Percentiles rank a stretch among this genome's conserved stretches.
phyloP scores from a whole-genome alignment of 2,113 vertebrate species.

The Ciconia maguari region DNA sequence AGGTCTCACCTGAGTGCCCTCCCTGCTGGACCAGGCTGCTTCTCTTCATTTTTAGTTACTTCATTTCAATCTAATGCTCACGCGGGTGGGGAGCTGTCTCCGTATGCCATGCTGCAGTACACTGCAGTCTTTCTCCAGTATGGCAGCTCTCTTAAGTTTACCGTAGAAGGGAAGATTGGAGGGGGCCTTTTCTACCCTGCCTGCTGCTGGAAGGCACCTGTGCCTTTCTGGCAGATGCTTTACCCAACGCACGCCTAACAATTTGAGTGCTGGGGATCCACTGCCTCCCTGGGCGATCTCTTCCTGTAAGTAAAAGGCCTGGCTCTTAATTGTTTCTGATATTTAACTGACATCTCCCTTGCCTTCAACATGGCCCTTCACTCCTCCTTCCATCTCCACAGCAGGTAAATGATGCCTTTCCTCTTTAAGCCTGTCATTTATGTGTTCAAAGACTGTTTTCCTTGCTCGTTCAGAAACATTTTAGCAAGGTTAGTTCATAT shows the following conservation, averaged over 20 bases:
- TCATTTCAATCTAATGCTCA: rapidly evolving
- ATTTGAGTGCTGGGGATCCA: rapidly evolving
- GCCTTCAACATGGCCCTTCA: not conserved
- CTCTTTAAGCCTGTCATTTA: not conserved
- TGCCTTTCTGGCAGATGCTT: not conserved
- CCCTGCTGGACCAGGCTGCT: not conserved
- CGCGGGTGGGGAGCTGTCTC: rapidly evolving
- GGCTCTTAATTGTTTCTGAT: not conserved
- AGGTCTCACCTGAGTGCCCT: not conserved
- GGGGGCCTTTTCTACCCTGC: rapidly evolving
- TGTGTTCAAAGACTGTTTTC: not conserved
- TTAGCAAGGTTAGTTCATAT: not conserved
- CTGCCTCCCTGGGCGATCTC: not conserved
- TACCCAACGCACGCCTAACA: rapidly evolving
- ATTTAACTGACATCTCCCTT: not conserved
- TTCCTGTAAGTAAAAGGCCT: not conserved
- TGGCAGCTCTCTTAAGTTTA: not conserved
- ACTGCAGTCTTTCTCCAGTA: not conserved
- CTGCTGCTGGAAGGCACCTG: not conserved
- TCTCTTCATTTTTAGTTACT: not conserved
- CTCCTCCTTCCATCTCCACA: not conserved
- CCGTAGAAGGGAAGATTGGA: not conserved
- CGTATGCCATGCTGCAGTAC: rapidly evolving
- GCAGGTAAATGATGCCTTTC: not conserved
- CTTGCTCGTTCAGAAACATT: not conserved